phyloP scores from a whole-genome alignment of 2,888 invertebrate genomes.

The Hemistola chrysoprasaria region DNA sequence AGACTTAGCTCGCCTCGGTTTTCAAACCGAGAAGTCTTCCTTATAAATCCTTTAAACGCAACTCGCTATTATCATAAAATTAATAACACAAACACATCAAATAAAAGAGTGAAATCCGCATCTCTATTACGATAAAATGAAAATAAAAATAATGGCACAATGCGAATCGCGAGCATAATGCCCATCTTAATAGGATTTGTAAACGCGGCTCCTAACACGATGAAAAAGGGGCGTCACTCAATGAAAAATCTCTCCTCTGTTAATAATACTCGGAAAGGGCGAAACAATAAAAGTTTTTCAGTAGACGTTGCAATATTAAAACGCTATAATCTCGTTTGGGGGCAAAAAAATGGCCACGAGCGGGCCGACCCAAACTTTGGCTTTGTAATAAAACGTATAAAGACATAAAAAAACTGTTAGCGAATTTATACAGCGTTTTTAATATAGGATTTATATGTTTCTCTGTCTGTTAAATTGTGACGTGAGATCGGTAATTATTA shows the following conservation, averaged over 20 bases:
- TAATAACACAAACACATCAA: constrained; percentile 59
- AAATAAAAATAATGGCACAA: constrained; percentile 54
- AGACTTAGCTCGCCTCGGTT: constrained; percentile 9
- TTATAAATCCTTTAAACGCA: constrained; percentile 33
- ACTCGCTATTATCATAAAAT: constrained; percentile 45
- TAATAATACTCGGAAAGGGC: constrained; percentile 61
- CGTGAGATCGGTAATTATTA: constrained; percentile 31
- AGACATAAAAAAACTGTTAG: constrained; percentile 53
- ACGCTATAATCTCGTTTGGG: constrained; percentile 67
- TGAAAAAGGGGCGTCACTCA: constrained; percentile 58
- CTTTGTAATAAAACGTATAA: constrained; percentile 62
- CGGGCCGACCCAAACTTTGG: constrained; percentile 51
- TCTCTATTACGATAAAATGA: constrained; percentile 71
- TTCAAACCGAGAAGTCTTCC: constrained; percentile 28
- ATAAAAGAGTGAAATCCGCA: constrained; percentile 57
- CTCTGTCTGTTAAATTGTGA: constrained; percentile 48
- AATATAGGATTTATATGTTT: too few relatives aligned
- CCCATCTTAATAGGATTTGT: constrained; percentile 65
- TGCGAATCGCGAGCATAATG: constrained; percentile 51
- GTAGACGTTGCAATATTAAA: constrained; percentile 68
- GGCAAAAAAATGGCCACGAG: constrained; percentile 43
- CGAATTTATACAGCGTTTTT: constrained; percentile 51
- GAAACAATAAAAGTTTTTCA: constrained; percentile 72
- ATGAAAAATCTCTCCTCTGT: constrained; percentile 66
- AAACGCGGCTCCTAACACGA: constrained; percentile 53